phyloP scores from a whole-genome alignment of 2,888 invertebrate species.

The Mycalesis mineus region DNA sequence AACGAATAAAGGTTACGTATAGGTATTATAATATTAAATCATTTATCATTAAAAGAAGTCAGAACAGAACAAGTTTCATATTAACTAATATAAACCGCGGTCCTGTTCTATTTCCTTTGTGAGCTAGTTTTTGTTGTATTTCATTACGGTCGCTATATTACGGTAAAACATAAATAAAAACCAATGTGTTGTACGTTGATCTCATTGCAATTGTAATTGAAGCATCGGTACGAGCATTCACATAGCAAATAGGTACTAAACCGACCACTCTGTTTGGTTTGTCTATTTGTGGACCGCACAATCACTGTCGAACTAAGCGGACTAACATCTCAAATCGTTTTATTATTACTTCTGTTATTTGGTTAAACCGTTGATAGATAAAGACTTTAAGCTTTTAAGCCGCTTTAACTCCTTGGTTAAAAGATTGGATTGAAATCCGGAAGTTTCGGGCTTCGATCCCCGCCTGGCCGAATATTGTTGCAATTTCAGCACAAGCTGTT shows the following conservation, averaged over 20 bases:
- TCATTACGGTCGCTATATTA: slow-evolving; percentile 4
- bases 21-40: no score
- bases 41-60: no score
- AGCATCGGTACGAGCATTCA: slow-evolving; percentile 9
- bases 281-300: slow-evolving; percentile 5
- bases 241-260: slow-evolving; percentile 10
- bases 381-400: no score
- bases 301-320: background rate
- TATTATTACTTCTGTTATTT: background rate
- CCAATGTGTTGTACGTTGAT: background rate
- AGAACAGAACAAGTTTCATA: background rate
- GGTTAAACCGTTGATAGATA: no score
- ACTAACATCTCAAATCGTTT: slow-evolving; percentile 5
- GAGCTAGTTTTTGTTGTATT: slow-evolving; percentile 9
- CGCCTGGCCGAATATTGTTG: no score
- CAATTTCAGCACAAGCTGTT: no score
- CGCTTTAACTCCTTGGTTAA: no score
- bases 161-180: slow-evolving; percentile 11
- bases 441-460: no score
- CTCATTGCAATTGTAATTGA: slow-evolving; percentile 13
- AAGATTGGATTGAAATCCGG: no score
- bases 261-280: slow-evolving; percentile 6
- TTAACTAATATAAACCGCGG: background rate
- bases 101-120: slow-evolving; percentile 12
- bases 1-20: no score